phyloP scores from a whole-genome alignment of 2,113 vertebrate genomes.

The Etheostoma spectabile region DNA sequence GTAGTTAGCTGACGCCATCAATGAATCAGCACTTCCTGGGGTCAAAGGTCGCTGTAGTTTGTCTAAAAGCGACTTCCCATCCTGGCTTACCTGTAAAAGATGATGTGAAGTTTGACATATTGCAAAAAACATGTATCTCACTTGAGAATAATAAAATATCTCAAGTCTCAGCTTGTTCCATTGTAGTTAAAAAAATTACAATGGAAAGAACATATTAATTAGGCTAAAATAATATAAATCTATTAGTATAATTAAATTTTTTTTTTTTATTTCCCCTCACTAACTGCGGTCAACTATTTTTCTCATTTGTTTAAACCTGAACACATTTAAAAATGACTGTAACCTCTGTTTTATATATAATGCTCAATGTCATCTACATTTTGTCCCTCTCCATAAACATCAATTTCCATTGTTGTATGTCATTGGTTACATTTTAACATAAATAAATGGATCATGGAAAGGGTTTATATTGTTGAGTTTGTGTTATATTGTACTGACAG shows the following conservation, averaged over 20 bases:
- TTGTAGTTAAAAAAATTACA: not conserved
- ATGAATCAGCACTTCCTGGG: constrained; percentile 94
- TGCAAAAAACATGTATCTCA: not conserved
- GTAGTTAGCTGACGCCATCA: constrained; percentile 96
- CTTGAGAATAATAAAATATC: not conserved
- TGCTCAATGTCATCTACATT: not conserved
- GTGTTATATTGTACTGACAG: not conserved
- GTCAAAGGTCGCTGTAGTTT: constrained; percentile 96
- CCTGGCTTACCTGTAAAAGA: constrained; percentile 92
- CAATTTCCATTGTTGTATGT: not conserved
- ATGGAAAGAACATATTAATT: no score
- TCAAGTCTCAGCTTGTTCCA: not conserved
- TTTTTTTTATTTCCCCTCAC: no score
- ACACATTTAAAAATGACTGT: not conserved
- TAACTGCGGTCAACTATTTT: not conserved
- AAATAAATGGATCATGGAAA: not conserved
- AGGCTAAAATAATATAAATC: no score
- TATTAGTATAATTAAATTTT: no score
- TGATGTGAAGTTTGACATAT: not conserved
- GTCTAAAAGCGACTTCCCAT: constrained; percentile 96
- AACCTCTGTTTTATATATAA: not conserved
- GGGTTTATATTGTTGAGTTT: not conserved
- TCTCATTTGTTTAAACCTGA: not conserved
- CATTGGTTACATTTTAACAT: not conserved
- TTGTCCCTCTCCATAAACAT: not conserved